phyloP scores from a whole-genome alignment of 2,113 vertebrate genomes.

The Ifrita kowaldi region DNA sequence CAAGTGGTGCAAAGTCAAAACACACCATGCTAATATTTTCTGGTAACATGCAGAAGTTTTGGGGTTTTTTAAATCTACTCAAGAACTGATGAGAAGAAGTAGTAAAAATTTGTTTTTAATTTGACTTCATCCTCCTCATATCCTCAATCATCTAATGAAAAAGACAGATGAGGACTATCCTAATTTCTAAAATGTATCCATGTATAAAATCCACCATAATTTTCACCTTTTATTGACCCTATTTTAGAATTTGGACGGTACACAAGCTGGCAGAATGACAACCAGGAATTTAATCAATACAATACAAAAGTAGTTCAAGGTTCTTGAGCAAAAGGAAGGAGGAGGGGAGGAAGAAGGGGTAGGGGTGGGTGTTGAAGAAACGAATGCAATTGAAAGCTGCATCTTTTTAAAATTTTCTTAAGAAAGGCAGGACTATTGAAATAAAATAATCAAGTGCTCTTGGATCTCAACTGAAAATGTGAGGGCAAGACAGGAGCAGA shows the following conservation, averaged over 20 bases:
- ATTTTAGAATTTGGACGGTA: not conserved
- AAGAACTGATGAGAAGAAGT: not conserved
- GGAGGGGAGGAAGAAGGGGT: not conserved
- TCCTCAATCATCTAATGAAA: not conserved
- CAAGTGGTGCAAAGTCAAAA: not conserved
- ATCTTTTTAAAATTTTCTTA: not conserved
- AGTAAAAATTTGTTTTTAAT: not conserved
- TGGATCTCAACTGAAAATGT: not conserved
- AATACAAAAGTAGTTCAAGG: not conserved
- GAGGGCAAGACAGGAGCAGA: not conserved
- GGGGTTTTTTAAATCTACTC: not conserved
- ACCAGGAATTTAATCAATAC: not conserved
- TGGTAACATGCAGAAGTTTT: not conserved
- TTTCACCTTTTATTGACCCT: not conserved
- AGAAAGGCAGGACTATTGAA: not conserved
- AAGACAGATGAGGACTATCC: not conserved
- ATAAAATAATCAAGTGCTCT: not conserved
- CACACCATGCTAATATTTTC: not conserved
- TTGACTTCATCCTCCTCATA: not conserved
- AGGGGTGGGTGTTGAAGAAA: not conserved
- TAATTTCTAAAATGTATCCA: not conserved
- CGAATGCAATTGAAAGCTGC: accelerated
- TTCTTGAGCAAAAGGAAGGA: not conserved
- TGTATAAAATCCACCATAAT: not conserved
- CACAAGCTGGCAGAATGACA: not conserved